Percentiles rank a stretch among this genome's conserved stretches.
Evolutionary conservation across 2,797 vertebrate species (phyloP).

Genomic region (Poliocrania exsul): DNA sequence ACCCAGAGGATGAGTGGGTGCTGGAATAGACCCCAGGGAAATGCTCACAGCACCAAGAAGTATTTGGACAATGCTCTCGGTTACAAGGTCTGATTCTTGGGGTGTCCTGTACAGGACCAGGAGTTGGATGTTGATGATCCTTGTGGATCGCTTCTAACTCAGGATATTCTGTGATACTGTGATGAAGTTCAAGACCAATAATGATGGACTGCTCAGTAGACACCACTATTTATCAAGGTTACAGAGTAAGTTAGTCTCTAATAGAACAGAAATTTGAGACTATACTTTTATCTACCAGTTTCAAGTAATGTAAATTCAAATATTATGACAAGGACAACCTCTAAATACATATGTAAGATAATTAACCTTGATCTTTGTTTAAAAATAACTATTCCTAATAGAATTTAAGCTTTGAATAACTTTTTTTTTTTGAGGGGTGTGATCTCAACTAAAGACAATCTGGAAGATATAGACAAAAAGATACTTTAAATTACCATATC

Average conservation of each 20-base stretch:
- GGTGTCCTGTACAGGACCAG: neutral
- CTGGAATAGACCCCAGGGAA: neutral
- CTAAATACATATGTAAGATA: neutral
- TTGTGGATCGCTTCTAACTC: neutral
- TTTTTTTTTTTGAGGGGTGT: neutral
- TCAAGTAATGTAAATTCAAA: neutral
- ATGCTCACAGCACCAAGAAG: neutral
- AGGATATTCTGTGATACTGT: neutral
- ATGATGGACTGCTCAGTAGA: neutral
- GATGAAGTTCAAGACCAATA: neutral
- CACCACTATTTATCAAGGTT: neutral
- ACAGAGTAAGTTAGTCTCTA: neutral
- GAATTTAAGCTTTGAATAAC: neutral
- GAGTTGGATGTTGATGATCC: neutral
- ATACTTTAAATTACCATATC: neutral
- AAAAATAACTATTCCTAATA: neutral
- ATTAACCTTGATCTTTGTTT: neutral
- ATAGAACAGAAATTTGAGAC: neutral
- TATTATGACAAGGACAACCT: neutral
- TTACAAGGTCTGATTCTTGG: neutral
- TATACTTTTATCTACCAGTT: neutral
- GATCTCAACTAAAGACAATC: neutral
- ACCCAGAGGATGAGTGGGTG: accelerated
- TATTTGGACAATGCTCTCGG: neutral
- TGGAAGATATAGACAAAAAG: neutral